Evolutionary conservation across 2,113 vertebrate genomes (phyloP).

Genomic region (Phainopepla nitens): DNA sequence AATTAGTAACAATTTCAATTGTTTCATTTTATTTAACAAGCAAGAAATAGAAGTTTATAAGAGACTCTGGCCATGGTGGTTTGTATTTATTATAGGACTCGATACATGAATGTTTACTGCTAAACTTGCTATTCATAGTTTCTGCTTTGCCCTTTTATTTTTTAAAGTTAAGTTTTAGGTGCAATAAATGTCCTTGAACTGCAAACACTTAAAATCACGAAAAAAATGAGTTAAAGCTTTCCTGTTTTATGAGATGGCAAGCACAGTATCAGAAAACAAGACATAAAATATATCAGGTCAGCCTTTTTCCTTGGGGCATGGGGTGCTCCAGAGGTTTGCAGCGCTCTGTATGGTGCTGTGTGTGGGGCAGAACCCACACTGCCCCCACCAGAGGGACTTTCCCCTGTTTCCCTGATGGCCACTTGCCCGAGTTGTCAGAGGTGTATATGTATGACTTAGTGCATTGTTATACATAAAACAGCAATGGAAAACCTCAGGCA

Average conservation of each 20-base stretch:
- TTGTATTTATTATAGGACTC: background rate
- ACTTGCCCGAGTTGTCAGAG: background rate
- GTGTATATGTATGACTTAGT: fast-evolving
- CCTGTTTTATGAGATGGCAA: background rate
- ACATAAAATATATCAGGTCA: background rate
- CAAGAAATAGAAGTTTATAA: background rate
- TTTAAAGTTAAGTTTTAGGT: background rate
- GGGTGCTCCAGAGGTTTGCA: background rate
- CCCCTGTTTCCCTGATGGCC: background rate
- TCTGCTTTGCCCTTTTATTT: background rate
- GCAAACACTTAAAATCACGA: background rate
- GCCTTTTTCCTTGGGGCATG: background rate
- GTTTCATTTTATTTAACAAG: background rate
- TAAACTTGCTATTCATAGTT: background rate
- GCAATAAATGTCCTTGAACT: background rate
- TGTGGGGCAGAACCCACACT: background rate
- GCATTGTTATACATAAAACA: background rate
- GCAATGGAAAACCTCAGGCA: background rate
- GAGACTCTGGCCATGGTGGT: background rate
- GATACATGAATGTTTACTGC: background rate
- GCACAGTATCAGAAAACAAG: background rate
- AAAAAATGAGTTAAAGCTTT: background rate
- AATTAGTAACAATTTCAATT: background rate
- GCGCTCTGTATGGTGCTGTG: background rate
- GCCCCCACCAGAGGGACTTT: background rate